Base-by-base conservation (phyloP, 2,888 invertebrate genomes). In the Nesidiocoris tenuis region DNA sequence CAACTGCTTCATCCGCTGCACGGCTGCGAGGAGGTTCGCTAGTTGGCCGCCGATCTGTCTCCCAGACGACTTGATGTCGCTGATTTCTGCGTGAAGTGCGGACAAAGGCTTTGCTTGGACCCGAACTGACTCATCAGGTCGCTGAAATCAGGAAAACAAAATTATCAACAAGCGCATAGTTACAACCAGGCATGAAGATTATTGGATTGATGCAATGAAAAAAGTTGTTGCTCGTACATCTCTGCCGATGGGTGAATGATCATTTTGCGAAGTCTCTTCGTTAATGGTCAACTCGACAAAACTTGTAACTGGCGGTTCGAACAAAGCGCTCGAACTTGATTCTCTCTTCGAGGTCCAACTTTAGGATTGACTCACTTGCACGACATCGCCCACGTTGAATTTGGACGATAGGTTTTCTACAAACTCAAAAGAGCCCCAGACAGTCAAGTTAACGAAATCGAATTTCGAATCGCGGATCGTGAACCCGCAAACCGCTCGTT, bases 381-480 rank as follows among this genome's bases (percentile, higher is more conserved):
- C 72, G 21, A 72, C 61, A 63, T 72, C 39, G 2, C 72, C 72
- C 25, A 72, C 72, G 25, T 72, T 61, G 19, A 61, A 72, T 25
- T 7, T 61, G 1, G 39, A 9, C 21, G 39, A 55, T 1, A 72
- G 23, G n/a, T 61, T 39, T 5, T 72, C 72, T 3, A 72, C 72
- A 54, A 25, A 72, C 18, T 18, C 25, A 1, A 39, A 86, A 2
- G 87, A 85, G 1, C 92, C 92, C 93, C 93, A 94, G 78, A 88
- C 90, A 77, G 90, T 90, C 17, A 89, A 89, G 82, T 93, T 93
- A 64, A 92, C 90, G 2, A 90, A 89, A 82, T 91, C 90, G 0
- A 87, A 82, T 18, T 87, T 85, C 0, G 92, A 90, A 84, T 93
- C 94, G 78, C 93, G 86, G 23, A 93, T 79, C 0, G 92, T 93